phyloP scores from a whole-genome alignment of 2,113 vertebrate species.

The Aleadryas rufinucha region DNA sequence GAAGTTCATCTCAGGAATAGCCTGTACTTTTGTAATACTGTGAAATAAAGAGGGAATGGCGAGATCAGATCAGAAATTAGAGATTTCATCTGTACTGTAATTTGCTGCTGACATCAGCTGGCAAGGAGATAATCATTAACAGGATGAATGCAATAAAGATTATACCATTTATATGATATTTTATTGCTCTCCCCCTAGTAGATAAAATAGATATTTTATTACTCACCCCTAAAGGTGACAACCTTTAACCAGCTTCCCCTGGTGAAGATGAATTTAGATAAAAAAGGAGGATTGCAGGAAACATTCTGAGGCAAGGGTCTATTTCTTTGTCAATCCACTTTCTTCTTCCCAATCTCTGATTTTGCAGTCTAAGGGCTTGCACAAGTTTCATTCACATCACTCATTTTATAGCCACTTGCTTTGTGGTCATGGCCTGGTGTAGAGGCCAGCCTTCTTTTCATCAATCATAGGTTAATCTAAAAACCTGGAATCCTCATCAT shows the following conservation, averaged over 20 bases:
- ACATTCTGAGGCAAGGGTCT: not conserved
- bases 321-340: not conserved
- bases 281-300: not conserved
- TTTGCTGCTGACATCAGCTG: not conserved
- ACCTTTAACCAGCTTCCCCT: not conserved
- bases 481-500: not conserved
- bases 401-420: not conserved
- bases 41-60: not conserved
- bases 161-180: not conserved
- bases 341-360: not conserved
- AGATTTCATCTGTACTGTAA: not conserved
- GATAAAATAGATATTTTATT: not conserved
- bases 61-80: not conserved
- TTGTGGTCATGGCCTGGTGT: not conserved
- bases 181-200: not conserved
- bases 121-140: slow-evolving; percentile 28
- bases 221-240: not conserved
- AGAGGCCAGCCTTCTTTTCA: not conserved
- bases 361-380: not conserved
- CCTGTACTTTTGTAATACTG: not conserved
- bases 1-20: not conserved
- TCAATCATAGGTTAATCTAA: not conserved
- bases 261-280: not conserved
- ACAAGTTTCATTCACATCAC: not conserved
- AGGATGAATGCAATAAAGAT: not conserved